Evolutionary conservation across 1,140 invertebrate species (phyloP), one percentile per base, ranked within the genome.

Genomic region (Sitobion miscanthi): DNA sequence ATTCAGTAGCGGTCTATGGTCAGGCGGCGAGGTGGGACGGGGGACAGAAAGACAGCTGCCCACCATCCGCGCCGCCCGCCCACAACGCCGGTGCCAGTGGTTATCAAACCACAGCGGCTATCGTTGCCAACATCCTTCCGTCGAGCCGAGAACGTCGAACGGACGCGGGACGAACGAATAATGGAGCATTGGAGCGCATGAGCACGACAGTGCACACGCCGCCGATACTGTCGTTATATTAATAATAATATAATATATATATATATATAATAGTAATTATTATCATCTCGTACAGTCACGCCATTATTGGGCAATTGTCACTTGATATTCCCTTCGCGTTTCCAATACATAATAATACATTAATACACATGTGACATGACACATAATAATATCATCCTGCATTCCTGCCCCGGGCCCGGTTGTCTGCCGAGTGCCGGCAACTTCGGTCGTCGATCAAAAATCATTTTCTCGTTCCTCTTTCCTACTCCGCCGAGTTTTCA

Each of bases 301-400:
- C 91, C 91, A 93, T 93, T 93, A 93, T 93, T 93, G 91, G 91
- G 91, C 91, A 93, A 93, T 86, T 86, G 91, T 93, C 85, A 93
- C 52, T 93, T 93, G 91, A 93, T 93, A 93, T 86, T 93, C 91
- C 23, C 49, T 23, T 93, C 21, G 82, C 52, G 82, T 85, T 91
- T 85, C 35, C 69, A 30, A 85, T 93, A 49, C 8, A 17, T 20
- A 69, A 69, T 30, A 11, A 57, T 1, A 42, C 42, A 42, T 42
- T 42, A 25, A 57, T 54, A 23, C 7, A 54, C 21, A 52, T 52
- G 42, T 42, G 20, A 20, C 5, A 54, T 54, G 4, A 25, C 8
- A 57, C 30, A 1, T 77, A 77, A 1, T 77, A 77, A 69, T n/a
- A 17, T 35, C n/a, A 77, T 77, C 23, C 52, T 20, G 52, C 4